These are phyloP conservation scores for Aleiodes alternator DNA, from an alignment of 2,888 invertebrate species.

Conservation along the genomic window DNA sequence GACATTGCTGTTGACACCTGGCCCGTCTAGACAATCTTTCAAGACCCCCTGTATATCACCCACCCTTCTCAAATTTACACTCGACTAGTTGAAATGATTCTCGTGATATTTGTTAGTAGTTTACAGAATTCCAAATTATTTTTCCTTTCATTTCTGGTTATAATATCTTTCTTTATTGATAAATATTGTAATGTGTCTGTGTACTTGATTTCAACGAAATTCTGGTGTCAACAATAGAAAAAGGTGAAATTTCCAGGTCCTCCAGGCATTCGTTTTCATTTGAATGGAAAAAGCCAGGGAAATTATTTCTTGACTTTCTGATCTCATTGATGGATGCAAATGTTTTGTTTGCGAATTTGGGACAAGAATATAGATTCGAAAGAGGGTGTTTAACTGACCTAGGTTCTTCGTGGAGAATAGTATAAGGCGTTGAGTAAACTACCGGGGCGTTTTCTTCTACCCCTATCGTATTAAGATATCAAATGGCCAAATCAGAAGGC, in stretches of 20 bases:
- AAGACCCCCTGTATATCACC: conserved; percentile 50
- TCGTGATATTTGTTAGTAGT: background rate
- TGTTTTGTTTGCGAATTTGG: background rate
- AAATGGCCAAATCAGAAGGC: conserved; percentile 70
- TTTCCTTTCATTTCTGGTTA: background rate
- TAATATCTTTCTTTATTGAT: too few species aligned
- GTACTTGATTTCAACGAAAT: too few species aligned
- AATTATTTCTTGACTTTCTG: too few species aligned
- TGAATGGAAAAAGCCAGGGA: too few species aligned
- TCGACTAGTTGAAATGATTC: background rate
- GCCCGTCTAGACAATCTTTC: conserved; percentile 61
- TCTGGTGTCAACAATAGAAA: too few species aligned
- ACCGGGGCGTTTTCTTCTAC: conserved; percentile 65
- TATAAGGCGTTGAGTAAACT: conserved; percentile 64
- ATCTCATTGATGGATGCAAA: background rate
- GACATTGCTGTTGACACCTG: conserved; percentile 62
- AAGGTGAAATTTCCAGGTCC: too few species aligned
- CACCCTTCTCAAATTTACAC: background rate
- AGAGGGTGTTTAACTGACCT: conserved; percentile 54
- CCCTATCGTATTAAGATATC: conserved; percentile 73
- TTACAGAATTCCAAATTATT: background rate
- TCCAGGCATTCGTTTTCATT: too few species aligned
- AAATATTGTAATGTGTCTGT: too few species aligned
- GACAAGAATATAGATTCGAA: background rate
- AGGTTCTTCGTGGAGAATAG: conserved; percentile 39